Evolutionary conservation across 2,888 invertebrate species (phyloP), one percentile per base, ranked within the genome.

Genomic region (Papilio elwesi): DNA sequence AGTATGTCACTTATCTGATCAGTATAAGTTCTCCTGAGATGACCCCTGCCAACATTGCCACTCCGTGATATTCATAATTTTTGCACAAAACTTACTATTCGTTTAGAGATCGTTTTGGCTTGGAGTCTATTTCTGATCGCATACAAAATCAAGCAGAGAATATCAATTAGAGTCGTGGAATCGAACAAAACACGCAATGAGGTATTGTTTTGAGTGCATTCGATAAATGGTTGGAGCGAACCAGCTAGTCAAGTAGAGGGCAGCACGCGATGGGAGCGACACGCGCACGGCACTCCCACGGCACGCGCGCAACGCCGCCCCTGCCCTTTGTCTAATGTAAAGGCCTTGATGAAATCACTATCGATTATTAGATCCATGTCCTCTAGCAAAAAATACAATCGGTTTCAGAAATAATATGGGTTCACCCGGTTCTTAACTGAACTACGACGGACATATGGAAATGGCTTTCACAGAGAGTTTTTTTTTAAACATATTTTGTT

Each of bases 281-380:
- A 92, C 93, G 93, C 92, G 92, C 83, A 76, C 83, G 90, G 88
- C 92, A 92, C 93, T 93, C 94, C 93, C 94, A 94, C 94, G 92
- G 75, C 90, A 90, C 91, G 89, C 89, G 90, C 81, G 78, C 85
- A 86, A 82, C 75, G 75, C 79, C 79, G 75, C 80, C 78, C 79
- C 82, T 83, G 83, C 79, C 79, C 74, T 79, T 79, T 73, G 73
- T 77, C 83, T 81, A 86, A 85, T 84, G 80, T 80, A 74, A 73
- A 75, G 74, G 77, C 85, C 78, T 80, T 85, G 84, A 88, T 84
- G 81, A 82, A 74, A 74, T 47, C 64, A 16, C 71, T 10, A 63
- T 68, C 47, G 62, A 68, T 72, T 68, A 49, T 72, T 67, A 43
- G 43, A 43, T 43, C 2, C 43, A 43, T 43, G 7, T 43, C 43